Percentiles rank a stretch among this genome's conserved stretches.
These are phyloP conservation scores for Coracias cyanogaster DNA, from an alignment of 2,797 vertebrate species.

Conservation along the genomic window DNA sequence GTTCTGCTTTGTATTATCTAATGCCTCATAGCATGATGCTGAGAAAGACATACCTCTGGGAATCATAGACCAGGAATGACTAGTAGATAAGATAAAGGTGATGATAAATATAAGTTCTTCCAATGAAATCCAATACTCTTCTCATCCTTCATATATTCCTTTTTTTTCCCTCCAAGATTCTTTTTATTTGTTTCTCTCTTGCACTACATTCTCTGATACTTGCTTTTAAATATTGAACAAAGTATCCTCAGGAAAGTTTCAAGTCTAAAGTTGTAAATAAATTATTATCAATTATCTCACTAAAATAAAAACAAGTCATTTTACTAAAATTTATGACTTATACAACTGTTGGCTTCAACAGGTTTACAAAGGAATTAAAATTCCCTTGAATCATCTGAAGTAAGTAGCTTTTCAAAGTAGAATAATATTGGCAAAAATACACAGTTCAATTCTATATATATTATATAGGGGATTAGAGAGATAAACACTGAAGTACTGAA, in stretches of 20 bases:
- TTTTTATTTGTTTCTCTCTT: background rate
- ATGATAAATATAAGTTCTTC: background rate
- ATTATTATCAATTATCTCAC: background rate
- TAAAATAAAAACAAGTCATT: background rate
- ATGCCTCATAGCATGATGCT: background rate
- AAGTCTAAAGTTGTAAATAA: background rate
- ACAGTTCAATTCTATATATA: background rate
- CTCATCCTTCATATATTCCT: background rate
- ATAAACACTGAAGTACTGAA: background rate
- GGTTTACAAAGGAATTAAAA: background rate
- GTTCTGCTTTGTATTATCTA: conserved; percentile 19
- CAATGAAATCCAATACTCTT: background rate
- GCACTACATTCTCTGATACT: background rate
- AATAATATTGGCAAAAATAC: background rate
- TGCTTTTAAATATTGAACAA: background rate
- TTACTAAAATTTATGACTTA: background rate
- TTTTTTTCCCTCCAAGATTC: fast-evolving
- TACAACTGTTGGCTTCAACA: background rate
- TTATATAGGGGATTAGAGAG: background rate
- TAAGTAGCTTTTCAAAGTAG: background rate
- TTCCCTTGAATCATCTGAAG: background rate
- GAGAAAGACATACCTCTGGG: background rate
- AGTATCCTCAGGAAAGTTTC: background rate
- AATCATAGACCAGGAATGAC: background rate
- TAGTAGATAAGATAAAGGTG: background rate